Percentiles rank a stretch among this genome's conserved stretches.
Evolutionary conservation across 2,888 invertebrate genomes (phyloP).

Genomic region (Volucella zonaria): DNA sequence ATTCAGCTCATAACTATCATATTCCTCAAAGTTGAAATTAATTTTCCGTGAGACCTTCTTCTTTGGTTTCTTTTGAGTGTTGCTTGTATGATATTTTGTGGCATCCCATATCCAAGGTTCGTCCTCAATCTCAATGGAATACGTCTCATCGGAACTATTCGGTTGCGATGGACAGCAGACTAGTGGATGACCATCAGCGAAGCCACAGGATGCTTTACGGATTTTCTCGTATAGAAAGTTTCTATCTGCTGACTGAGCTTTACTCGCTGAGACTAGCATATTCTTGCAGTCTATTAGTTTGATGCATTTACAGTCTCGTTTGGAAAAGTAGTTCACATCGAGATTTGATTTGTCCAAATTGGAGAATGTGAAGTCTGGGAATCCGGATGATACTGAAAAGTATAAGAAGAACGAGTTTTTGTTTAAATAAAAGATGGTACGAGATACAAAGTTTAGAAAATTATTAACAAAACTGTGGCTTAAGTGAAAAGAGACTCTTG

Average conservation of each 20-base stretch:
- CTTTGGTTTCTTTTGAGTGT: slow-evolving; percentile 24
- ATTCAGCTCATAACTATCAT: slow-evolving; percentile 74
- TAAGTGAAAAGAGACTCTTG: no score
- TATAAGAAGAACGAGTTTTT: background rate
- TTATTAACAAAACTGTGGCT: background rate
- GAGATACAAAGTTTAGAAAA: background rate
- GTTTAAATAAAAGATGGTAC: background rate
- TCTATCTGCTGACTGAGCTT: slow-evolving; percentile 75
- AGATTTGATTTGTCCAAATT: slow-evolving; percentile 42
- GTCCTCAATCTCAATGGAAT: slow-evolving; percentile 67
- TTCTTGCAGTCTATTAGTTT: slow-evolving; percentile 78
- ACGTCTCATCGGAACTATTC: slow-evolving; percentile 37
- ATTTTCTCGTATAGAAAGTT: slow-evolving; percentile 76
- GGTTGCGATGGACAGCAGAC: slow-evolving; percentile 77
- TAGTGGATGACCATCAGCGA: slow-evolving; percentile 77
- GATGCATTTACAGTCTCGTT: slow-evolving; percentile 78
- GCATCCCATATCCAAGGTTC: slow-evolving; percentile 80
- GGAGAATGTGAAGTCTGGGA: slow-evolving; percentile 74
- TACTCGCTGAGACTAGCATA: slow-evolving; percentile 76
- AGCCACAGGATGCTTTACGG: slow-evolving; percentile 78
- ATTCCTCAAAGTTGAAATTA: slow-evolving; percentile 57
- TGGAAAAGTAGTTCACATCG: slow-evolving; percentile 44
- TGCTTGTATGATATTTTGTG: slow-evolving; percentile 14
- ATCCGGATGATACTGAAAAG: slow-evolving; percentile 26
- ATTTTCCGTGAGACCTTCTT: slow-evolving; percentile 54